These are phyloP conservation scores for Noctua comes DNA, from an alignment of 2,888 invertebrate species.

Conservation along the genomic window DNA sequence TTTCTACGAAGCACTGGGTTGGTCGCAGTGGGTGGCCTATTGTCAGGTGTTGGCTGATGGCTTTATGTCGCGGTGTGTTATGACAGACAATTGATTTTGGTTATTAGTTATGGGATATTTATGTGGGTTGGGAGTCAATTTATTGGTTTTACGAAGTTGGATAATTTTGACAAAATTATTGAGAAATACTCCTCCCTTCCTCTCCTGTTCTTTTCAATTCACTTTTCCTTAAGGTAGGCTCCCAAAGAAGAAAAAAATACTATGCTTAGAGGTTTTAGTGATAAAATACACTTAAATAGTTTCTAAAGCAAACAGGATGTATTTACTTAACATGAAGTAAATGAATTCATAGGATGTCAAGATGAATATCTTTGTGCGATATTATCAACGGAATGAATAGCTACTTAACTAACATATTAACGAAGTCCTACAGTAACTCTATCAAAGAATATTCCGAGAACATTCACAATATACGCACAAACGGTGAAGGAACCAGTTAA, in stretches of 20 bases:
- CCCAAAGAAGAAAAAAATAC: not conserved
- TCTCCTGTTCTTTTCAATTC: not conserved
- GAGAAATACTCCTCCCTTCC: not conserved
- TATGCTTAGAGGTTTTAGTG: not conserved
- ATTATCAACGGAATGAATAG: constrained; percentile 46
- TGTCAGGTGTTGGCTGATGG: constrained; percentile 70
- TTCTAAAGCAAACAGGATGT: constrained; percentile 41
- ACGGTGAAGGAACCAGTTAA: constrained; percentile 68
- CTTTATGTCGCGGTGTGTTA: constrained; percentile 55
- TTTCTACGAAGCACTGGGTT: constrained; percentile 78
- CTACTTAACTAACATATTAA: constrained; percentile 57
- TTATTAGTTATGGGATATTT: constrained; percentile 34
- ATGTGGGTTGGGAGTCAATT: constrained; percentile 8
- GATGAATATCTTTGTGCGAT: constrained; percentile 39
- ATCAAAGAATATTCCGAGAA: constrained; percentile 71
- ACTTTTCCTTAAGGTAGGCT: not conserved
- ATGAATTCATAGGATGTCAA: constrained; percentile 45
- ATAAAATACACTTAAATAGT: not conserved
- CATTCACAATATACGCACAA: constrained; percentile 66
- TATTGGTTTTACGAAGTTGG: constrained; percentile 11
- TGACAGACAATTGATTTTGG: constrained; percentile 50
- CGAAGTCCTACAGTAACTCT: constrained; percentile 49
- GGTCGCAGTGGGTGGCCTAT: constrained; percentile 80
- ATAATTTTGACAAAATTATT: not conserved
- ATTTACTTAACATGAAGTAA: constrained; percentile 31